These are phyloP conservation scores for Siphonodentalium dalli DNA, from an alignment of 2,888 invertebrate genomes.

Conservation along the genomic window DNA sequence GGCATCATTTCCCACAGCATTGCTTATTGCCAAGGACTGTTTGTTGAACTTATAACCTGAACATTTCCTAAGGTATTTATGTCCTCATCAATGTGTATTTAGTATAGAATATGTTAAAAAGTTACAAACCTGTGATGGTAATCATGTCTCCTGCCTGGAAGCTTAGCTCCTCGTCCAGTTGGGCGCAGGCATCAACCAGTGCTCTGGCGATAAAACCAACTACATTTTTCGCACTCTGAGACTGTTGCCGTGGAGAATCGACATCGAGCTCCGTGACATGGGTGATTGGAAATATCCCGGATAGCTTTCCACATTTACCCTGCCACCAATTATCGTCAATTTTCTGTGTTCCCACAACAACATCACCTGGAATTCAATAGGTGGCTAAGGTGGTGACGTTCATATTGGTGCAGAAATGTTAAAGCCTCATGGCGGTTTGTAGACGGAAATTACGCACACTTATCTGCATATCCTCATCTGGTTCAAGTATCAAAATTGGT, in stretches of 20 bases:
- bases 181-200: slow-evolving; percentile 68
- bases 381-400: too few relatives aligned
- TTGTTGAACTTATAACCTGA: too few relatives aligned
- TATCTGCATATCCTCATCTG: too few relatives aligned
- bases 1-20: too few relatives aligned
- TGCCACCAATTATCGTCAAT: slow-evolving; percentile 69
- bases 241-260: slow-evolving; percentile 27
- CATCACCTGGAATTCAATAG: slow-evolving; percentile 61
- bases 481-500: too few relatives aligned
- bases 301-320: slow-evolving; percentile 60
- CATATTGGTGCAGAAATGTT: too few relatives aligned
- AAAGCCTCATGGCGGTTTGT: too few relatives aligned
- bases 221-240: slow-evolving; percentile 32
- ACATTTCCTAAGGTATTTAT: too few relatives aligned
- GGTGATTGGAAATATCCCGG: slow-evolving; percentile 70
- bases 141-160: slow-evolving; percentile 69
- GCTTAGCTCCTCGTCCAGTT: slow-evolving; percentile 70
- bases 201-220: slow-evolving; percentile 65
- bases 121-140: slow-evolving; percentile 66
- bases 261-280: slow-evolving; percentile 67
- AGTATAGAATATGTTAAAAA: too few relatives aligned
- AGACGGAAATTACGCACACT: too few relatives aligned
- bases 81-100: too few relatives aligned
- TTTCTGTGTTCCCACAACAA: slow-evolving; percentile 66
- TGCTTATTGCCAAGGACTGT: too few relatives aligned